Evolutionary conservation across 2,113 vertebrate species (phyloP).

Genomic region (Pseudois nayaur): DNA sequence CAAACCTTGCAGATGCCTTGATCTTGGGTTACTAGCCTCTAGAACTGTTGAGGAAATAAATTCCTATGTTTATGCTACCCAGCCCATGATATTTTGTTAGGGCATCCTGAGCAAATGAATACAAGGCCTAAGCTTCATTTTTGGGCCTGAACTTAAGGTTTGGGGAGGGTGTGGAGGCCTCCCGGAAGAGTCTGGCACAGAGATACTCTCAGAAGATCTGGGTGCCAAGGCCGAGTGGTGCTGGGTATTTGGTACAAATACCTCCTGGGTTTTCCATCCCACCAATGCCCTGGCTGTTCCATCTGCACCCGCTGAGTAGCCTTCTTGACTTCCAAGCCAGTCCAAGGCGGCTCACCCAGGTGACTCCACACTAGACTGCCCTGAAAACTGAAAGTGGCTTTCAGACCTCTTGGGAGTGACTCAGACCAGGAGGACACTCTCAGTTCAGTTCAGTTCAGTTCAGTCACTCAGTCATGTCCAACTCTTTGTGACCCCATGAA

Average conservation of each 20-base stretch:
- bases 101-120: background rate
- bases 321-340: background rate
- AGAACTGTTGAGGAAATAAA: background rate
- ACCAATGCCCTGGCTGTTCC: background rate
- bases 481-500: no score
- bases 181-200: background rate
- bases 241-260: constrained; percentile 30
- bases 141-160: background rate
- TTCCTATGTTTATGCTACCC: background rate
- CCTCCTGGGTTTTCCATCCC: background rate
- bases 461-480: no score
- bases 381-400: background rate
- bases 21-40: background rate
- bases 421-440: constrained; percentile 60
- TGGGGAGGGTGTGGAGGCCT: constrained; percentile 34
- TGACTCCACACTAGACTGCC: background rate
- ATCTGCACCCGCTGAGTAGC: background rate
- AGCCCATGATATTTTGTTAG: background rate
- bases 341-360: accelerated
- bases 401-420: background rate
- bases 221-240: background rate
- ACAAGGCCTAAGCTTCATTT: background rate
- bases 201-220: constrained; percentile 55
- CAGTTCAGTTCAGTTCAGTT: no score
- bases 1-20: background rate